A percentile compares a stretch with the other conserved stretches of the same genome.
These are phyloP conservation scores for Etia nguti DNA, from an alignment of 2,113 vertebrate species.

Conservation along the genomic window DNA sequence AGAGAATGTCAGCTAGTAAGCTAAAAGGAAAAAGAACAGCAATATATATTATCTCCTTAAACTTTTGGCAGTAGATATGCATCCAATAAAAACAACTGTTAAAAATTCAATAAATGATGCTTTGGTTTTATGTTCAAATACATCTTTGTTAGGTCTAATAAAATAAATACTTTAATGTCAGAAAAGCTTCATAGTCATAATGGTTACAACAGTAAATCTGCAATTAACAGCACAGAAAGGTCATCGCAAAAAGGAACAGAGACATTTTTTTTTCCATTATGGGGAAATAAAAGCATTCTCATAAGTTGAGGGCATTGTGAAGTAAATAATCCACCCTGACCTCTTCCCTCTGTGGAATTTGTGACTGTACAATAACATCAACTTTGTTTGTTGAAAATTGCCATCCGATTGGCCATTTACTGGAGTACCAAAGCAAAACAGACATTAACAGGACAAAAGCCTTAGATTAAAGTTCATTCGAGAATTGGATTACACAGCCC, in stretches of 20 bases:
- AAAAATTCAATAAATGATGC: neutral
- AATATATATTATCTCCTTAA: neutral
- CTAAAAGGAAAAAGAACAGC: neutral
- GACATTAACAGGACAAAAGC: neutral
- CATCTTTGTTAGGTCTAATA: neutral
- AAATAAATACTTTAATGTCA: neutral
- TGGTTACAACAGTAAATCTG: neutral
- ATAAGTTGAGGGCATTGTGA: neutral
- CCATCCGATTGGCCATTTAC: neutral
- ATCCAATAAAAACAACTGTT: neutral
- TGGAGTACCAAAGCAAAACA: neutral
- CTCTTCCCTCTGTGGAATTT: neutral
- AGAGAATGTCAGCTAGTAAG: neutral
- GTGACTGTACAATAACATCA: neutral
- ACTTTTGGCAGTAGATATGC: neutral
- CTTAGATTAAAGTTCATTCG: neutral
- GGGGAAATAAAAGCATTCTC: neutral
- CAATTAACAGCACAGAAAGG: neutral
- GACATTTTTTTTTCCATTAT: neutral
- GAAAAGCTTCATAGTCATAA: rapidly evolving
- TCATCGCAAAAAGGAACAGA: neutral
- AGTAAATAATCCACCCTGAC: neutral
- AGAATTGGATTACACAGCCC: neutral
- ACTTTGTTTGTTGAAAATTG: neutral
- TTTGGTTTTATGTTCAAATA: neutral